A percentile compares a stretch with the other conserved stretches of the same genome.
Conservation (phyloP, 2,113 vertebrate genomes). For the Archilochus colubris region DNA sequence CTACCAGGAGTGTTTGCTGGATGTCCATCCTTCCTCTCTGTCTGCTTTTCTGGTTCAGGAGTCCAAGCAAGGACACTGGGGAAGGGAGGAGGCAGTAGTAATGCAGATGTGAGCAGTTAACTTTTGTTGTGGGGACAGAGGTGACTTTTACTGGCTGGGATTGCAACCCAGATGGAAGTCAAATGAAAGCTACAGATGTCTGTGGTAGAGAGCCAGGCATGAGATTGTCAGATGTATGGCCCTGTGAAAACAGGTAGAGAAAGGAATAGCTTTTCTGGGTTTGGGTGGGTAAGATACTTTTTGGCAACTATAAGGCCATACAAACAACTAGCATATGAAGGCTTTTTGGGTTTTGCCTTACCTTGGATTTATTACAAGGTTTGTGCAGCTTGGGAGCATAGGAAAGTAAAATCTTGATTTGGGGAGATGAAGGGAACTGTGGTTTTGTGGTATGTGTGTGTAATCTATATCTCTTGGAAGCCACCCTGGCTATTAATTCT, state of each 20-base stretch:
- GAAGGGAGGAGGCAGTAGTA: not conserved
- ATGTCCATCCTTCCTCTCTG: not conserved
- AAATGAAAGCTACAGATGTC: not conserved
- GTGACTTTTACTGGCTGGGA: not conserved
- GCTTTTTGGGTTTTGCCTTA: not conserved
- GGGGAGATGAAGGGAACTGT: not conserved
- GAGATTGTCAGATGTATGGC: not conserved
- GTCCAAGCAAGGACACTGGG: not conserved
- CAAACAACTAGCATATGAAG: not conserved
- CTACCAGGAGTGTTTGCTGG: not conserved
- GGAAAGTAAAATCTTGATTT: not conserved
- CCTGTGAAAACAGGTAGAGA: not conserved
- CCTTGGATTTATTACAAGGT: not conserved
- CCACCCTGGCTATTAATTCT: not conserved
- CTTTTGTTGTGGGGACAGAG: not conserved
- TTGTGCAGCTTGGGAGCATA: not conserved
- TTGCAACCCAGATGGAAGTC: not conserved
- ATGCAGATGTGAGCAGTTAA: fast-evolving
- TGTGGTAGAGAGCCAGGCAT: not conserved
- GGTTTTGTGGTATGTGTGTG: not conserved
- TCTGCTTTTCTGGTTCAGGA: not conserved
- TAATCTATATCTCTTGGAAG: not conserved
- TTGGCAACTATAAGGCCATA: not conserved
- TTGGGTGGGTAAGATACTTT: not conserved
- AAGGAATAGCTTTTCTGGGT: not conserved